A percentile compares a stretch with the other conserved stretches of the same genome.
phyloP scores from a whole-genome alignment of 2,797 vertebrate species.

The Melanotaenia boesemani region DNA sequence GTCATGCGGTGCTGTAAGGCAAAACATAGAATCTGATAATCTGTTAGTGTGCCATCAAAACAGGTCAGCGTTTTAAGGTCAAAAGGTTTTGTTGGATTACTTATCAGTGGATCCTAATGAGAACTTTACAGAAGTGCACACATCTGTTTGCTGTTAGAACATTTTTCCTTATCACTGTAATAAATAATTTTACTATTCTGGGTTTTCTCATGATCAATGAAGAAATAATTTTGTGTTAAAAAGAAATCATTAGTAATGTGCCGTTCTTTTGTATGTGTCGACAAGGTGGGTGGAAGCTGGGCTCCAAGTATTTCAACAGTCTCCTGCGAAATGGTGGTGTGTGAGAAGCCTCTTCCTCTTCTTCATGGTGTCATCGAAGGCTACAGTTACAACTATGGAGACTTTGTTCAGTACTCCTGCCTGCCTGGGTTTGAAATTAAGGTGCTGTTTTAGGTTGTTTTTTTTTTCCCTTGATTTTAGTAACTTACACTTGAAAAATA shows the following conservation, averaged over 20 bases:
- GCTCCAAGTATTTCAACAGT: slow-evolving; percentile 85
- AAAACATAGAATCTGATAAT: background rate
- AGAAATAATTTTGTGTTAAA: background rate
- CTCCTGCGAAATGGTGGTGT: slow-evolving; percentile 87
- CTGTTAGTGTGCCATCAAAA: background rate
- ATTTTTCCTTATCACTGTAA: no score
- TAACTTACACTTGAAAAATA: background rate
- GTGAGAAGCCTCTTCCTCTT: slow-evolving; percentile 85
- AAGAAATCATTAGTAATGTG: background rate
- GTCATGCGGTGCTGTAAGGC: background rate
- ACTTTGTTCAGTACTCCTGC: slow-evolving; percentile 87
- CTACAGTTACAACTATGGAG: slow-evolving; percentile 86
- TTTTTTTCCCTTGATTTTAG: background rate
- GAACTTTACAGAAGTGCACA: no score
- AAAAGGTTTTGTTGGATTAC: no score
- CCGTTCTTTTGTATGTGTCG: slow-evolving; percentile 10
- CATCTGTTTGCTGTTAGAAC: no score
- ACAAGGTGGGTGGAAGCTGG: slow-evolving; percentile 89
- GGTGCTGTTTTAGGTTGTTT: slow-evolving; percentile 74
- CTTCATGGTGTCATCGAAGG: slow-evolving; percentile 86
- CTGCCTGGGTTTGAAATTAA: slow-evolving; percentile 90
- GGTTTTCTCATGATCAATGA: background rate
- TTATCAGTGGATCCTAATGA: background rate
- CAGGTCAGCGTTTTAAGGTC: background rate
- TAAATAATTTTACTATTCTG: background rate